These are phyloP conservation scores for Lithophane ornitopus DNA, from an alignment of 2,888 invertebrate species.

Conservation along the genomic window DNA sequence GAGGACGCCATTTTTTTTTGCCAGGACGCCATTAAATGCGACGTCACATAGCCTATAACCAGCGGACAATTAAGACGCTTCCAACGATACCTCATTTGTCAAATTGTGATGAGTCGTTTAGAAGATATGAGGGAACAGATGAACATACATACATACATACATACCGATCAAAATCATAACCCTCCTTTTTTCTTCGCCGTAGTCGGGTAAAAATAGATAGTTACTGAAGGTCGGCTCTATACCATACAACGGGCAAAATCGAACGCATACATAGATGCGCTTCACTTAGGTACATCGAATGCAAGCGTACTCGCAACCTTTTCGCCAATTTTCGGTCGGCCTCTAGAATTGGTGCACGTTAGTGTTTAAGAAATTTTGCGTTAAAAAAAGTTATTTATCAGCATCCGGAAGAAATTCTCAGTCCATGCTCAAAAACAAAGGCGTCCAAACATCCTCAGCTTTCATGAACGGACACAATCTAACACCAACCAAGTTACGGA, in stretches of 20 bases:
- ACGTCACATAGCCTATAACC: too few relatives aligned
- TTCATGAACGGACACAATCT: slow-evolving; percentile 33
- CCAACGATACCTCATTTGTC: too few relatives aligned
- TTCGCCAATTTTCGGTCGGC: not conserved
- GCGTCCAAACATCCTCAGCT: not conserved
- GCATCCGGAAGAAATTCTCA: not conserved
- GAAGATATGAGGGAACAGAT: too few relatives aligned
- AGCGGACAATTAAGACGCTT: too few relatives aligned
- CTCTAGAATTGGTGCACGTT: too few relatives aligned
- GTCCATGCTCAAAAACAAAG: not conserved
- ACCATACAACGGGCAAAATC: not conserved
- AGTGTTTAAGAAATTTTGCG: not conserved
- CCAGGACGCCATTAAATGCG: too few relatives aligned
- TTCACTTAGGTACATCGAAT: not conserved
- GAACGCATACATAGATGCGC: not conserved
- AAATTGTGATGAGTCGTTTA: too few relatives aligned
- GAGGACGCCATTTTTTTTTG: too few relatives aligned
- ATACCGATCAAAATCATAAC: too few relatives aligned
- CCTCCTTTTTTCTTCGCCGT: too few relatives aligned
- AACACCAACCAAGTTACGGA: slow-evolving; percentile 14
- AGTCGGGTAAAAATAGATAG: too few relatives aligned
- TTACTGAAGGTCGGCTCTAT: not conserved
- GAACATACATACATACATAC: too few relatives aligned
- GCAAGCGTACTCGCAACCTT: not conserved
- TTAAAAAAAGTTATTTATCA: not conserved